Conservation (phyloP, 2,888 invertebrate species). For the Apotomis betuletana region DNA sequence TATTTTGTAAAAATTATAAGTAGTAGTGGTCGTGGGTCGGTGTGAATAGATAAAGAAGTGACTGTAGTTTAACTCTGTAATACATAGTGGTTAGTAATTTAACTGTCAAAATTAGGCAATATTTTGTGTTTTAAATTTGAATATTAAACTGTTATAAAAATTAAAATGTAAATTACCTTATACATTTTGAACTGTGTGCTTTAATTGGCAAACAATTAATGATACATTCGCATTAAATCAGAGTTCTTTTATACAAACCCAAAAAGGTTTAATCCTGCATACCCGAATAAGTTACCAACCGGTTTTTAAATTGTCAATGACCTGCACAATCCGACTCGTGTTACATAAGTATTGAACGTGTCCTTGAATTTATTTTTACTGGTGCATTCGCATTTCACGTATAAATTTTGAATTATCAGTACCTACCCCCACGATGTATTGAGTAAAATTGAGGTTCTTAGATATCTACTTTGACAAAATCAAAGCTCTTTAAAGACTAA, state of each 20-base stretch:
- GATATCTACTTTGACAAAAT: too few species aligned
- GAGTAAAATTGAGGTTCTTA: too few species aligned
- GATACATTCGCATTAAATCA: neutral
- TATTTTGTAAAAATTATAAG: too few species aligned
- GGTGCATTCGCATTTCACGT: neutral
- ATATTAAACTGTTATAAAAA: too few species aligned
- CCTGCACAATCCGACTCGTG: conserved; percentile 25
- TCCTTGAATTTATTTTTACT: conserved; percentile 46
- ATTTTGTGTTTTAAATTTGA: too few species aligned
- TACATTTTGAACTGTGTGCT: conserved; percentile 3
- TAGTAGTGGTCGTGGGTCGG: too few species aligned
- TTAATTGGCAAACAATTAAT: neutral
- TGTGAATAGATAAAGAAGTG: too few species aligned
- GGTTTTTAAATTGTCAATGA: conserved; percentile 14
- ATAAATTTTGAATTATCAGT: conserved; percentile 4
- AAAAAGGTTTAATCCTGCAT: neutral
- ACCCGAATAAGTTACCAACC: conserved; percentile 1
- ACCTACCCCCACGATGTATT: neutral
- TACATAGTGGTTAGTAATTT: too few species aligned
- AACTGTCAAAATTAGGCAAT: too few species aligned
- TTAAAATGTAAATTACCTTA: neutral
- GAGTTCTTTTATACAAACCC: neutral
- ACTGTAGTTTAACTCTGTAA: too few species aligned
- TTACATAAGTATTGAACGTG: conserved; percentile 30
- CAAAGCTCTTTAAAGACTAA: too few species aligned